Evolutionary conservation across 1,140 invertebrate genomes (phyloP), one percentile per base, ranked within the genome.

Genomic region (Lepidurus couesii): DNA sequence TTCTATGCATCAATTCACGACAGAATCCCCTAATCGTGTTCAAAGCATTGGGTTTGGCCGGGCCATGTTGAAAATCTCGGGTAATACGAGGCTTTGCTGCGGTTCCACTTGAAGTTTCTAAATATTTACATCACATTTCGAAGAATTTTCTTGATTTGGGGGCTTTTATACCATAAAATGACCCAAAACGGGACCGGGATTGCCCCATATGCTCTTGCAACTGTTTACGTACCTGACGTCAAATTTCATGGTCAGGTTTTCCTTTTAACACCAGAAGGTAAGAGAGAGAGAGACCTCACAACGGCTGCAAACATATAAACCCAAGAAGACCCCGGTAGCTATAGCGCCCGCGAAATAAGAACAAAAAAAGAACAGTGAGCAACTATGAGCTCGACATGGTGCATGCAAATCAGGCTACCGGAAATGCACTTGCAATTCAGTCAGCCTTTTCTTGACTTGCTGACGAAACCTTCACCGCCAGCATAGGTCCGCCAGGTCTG

Each of bases 361-460:
- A 47, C 45, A 47, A 47, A 47, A 47, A 10, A 47, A 4, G 45
- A 65, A 65, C 53, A 65, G 21, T 21, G 6, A 65, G 16, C 53
- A 7, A 65, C 16, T n/a, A 65, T 7, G 21, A 21, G 53, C 53
- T 65, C 53, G 21, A 65, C 53, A 65, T 65, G 53, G 53, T 13
- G 21, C 21, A 65, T 65, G 53, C 53, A 65, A 65, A 65, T 65
- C 53, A 65, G 21, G 53, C 53, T 65, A 65, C 53, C 53, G 53
- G 53, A 65, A 65, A 65, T 16, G 53, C 53, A 65, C 53, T 21
- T 65, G 0, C 45, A 10, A 11, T 47, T 16, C 45, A 47, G 10
- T 10, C 10, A 16, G 16, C 53, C 53, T n/a, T 65, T 65, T 65
- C 53, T 65, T 65, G 6, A 9, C 53, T 7, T 65, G 34, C 34